Evolutionary conservation across 1,140 invertebrate genomes (phyloP).

Genomic region (Pogonus chalceus): DNA sequence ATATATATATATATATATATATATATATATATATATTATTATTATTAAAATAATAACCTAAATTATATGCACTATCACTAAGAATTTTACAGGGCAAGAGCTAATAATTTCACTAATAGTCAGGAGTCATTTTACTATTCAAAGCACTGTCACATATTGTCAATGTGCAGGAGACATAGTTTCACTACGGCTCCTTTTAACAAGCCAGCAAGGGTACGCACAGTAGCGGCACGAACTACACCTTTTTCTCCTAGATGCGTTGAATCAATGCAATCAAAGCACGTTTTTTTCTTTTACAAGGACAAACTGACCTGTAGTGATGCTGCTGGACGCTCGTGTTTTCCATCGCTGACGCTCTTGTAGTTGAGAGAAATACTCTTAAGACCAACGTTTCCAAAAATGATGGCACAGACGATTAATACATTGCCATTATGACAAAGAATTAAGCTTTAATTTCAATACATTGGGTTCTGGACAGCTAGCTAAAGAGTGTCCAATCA

Average conservation of each 20-base stretch:
- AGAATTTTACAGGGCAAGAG: no score
- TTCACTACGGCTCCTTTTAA: background rate
- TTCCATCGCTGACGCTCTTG: background rate
- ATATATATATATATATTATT: no score
- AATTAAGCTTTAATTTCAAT: background rate
- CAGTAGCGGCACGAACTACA: background rate
- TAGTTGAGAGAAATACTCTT: slow-evolving; percentile 14
- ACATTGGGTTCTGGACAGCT: slow-evolving; percentile 12
- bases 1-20: no score
- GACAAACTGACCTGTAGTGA: background rate
- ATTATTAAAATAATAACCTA: no score
- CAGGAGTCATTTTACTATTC: no score
- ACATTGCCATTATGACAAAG: background rate
- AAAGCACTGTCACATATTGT: no score
- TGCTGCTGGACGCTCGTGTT: background rate
- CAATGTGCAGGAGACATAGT: background rate
- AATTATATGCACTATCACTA: no score
- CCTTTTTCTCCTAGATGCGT: background rate
- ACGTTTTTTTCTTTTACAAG: background rate
- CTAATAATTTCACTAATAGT: no score
- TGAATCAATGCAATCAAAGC: background rate
- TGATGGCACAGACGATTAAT: slow-evolving; percentile 7
- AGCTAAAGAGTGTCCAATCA: slow-evolving; percentile 23
- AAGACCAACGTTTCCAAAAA: slow-evolving; percentile 14
- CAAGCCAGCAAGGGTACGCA: background rate